Evolutionary conservation across 2,113 vertebrate genomes (phyloP).

Genomic region (Hippoglossus stenolepis): DNA sequence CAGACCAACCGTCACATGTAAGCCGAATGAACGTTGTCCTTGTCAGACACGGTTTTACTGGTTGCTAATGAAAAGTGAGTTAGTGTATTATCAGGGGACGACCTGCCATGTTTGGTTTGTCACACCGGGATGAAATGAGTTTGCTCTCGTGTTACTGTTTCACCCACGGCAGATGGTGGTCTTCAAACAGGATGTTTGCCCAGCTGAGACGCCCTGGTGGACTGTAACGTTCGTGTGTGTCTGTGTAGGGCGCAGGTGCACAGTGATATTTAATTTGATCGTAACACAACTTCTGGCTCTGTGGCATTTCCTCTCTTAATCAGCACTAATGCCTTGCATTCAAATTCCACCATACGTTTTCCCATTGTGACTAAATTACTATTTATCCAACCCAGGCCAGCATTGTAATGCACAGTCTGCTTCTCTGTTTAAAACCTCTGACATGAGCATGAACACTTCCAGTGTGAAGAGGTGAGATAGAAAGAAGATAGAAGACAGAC

Average conservation of each 20-base stretch:
- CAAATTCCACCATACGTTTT: too few relatives aligned
- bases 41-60: slow-evolving; percentile 36
- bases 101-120: slow-evolving; percentile 55
- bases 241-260: slow-evolving; percentile 4
- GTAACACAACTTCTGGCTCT: not conserved
- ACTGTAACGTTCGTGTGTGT: slow-evolving; percentile 26
- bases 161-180: slow-evolving; percentile 74
- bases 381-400: too few relatives aligned
- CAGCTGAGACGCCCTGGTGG: slow-evolving; percentile 56
- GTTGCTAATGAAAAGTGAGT: slow-evolving; percentile 59
- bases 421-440: too few relatives aligned
- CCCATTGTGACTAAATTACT: too few relatives aligned
- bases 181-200: slow-evolving; percentile 77
- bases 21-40: slow-evolving; percentile 14
- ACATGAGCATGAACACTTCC: too few relatives aligned
- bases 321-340: too few relatives aligned
- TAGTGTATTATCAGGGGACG: slow-evolving; percentile 46
- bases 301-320: not conserved
- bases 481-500: too few relatives aligned
- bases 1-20: not conserved
- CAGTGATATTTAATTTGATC: slow-evolving; percentile 7
- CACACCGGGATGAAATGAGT: slow-evolving; percentile 57
- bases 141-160: slow-evolving; percentile 75
- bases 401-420: too few relatives aligned
- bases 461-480: too few relatives aligned